Percentiles rank a stretch among this genome's conserved stretches.
phyloP scores from a whole-genome alignment of 2,888 invertebrate genomes.

The Eilema griseolum region DNA sequence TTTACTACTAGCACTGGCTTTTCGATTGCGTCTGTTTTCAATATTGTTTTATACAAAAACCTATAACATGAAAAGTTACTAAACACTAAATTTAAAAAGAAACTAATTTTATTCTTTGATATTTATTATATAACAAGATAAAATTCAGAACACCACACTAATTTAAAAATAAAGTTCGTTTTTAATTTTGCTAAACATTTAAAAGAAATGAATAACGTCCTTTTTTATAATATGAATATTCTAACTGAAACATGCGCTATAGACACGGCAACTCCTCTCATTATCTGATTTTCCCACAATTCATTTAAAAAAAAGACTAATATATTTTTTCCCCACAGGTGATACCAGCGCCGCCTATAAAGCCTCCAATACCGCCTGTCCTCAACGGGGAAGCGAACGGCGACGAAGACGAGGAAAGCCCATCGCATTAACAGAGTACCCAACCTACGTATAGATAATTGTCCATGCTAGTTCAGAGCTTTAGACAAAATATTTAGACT shows the following conservation, averaged over 20 bases:
- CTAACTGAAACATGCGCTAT: background rate
- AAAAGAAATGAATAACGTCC: too few species aligned
- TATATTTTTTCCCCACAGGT: constrained; percentile 64
- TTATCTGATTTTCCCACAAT: constrained; percentile 10
- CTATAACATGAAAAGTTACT: background rate
- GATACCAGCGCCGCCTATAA: constrained; percentile 82
- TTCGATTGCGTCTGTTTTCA: background rate
- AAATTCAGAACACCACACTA: background rate
- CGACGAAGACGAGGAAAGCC: constrained; percentile 62
- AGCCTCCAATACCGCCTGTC: constrained; percentile 67
- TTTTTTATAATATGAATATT: background rate
- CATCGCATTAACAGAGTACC: constrained; percentile 59
- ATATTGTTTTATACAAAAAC: background rate
- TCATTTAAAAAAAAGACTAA: constrained; percentile 5
- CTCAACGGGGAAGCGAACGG: constrained; percentile 78
- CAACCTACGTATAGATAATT: constrained; percentile 40
- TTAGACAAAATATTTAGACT: constrained; percentile 3
- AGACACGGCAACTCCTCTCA: background rate
- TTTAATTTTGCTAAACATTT: too few species aligned
- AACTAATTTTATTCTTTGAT: background rate
- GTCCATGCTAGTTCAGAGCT: constrained; percentile 49
- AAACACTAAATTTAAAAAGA: background rate
- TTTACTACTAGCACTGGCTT: background rate
- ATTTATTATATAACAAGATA: background rate
- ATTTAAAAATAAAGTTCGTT: too few species aligned